phyloP scores from a whole-genome alignment of 2,113 vertebrate species.

The Rhinogobius similis region DNA sequence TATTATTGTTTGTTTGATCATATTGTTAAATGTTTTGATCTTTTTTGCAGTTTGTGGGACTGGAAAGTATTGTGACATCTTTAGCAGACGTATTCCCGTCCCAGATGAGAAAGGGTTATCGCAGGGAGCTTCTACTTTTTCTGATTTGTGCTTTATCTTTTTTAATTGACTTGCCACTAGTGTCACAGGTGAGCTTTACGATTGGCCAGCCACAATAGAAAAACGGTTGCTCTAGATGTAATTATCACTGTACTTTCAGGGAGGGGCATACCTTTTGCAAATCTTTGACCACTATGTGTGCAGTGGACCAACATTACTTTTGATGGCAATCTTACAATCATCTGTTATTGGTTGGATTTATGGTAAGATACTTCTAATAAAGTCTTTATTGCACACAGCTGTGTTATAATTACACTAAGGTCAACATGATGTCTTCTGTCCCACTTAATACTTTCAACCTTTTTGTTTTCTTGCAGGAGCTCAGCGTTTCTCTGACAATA shows the following conservation, averaged over 20 bases:
- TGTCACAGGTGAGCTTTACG: slow-evolving; percentile 81
- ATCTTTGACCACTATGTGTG: slow-evolving; percentile 78
- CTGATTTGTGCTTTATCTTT: slow-evolving; percentile 74
- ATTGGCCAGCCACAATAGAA: background rate
- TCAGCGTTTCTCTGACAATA: slow-evolving; percentile 70
- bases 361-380: slow-evolving; percentile 49
- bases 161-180: slow-evolving; percentile 80
- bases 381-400: background rate
- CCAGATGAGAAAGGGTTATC: slow-evolving; percentile 75
- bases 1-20: background rate
- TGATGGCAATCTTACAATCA: slow-evolving; percentile 71
- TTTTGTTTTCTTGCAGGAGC: slow-evolving; percentile 55
- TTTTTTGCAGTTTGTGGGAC: slow-evolving; percentile 83
- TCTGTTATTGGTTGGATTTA: slow-evolving; percentile 75
- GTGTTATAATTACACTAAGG: background rate
- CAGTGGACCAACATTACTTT: slow-evolving; percentile 70
- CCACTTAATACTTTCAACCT: background rate
- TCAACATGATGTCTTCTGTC: background rate
- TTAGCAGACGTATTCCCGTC: slow-evolving; percentile 82
- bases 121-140: slow-evolving; percentile 83
- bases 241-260: slow-evolving; percentile 48
- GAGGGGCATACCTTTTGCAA: slow-evolving; percentile 71
- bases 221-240: background rate
- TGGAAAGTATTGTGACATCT: slow-evolving; percentile 89
- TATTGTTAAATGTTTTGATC: slow-evolving; percentile 21